These are phyloP conservation scores for Spondyliosoma cantharus DNA, from an alignment of 2,797 vertebrate genomes.

Conservation along the genomic window DNA sequence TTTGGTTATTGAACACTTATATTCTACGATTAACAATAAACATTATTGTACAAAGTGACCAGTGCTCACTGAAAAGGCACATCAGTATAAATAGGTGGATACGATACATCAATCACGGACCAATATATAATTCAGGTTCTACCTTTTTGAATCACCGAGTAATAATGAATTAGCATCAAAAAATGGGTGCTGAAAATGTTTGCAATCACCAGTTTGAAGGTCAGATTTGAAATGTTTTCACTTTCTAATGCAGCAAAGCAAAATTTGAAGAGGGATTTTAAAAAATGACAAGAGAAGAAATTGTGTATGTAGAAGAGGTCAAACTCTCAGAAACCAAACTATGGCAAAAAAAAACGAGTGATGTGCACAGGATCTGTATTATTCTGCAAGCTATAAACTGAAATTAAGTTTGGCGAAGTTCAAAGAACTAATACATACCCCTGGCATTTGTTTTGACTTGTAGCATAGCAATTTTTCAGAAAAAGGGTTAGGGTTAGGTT, in stretches of 20 bases:
- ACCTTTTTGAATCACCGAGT: too few species aligned
- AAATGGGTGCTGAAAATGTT: neutral
- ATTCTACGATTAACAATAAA: too few species aligned
- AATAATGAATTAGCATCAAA: neutral
- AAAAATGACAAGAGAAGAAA: neutral
- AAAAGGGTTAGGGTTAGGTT: too few species aligned
- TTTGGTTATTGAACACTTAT: too few species aligned
- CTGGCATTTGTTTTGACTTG: neutral
- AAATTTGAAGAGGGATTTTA: neutral
- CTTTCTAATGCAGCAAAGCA: slow-evolving; percentile 8
- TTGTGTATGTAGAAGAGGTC: neutral
- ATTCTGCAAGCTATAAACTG: neutral
- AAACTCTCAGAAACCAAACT: neutral
- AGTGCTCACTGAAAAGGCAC: too few species aligned
- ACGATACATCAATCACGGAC: too few species aligned
- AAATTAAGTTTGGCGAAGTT: neutral
- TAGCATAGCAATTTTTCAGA: neutral
- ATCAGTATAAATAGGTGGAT: too few species aligned
- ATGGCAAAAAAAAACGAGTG: neutral
- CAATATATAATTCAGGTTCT: too few species aligned
- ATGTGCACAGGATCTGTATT: neutral
- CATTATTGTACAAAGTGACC: too few species aligned
- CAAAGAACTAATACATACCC: neutral
- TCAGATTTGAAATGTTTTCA: slow-evolving; percentile 1
- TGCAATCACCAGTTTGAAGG: neutral